A percentile compares a stretch with the other conserved stretches of the same genome.
Conservation (phyloP, 2,797 vertebrate genomes). For the Muscicapa comitata region DNA sequence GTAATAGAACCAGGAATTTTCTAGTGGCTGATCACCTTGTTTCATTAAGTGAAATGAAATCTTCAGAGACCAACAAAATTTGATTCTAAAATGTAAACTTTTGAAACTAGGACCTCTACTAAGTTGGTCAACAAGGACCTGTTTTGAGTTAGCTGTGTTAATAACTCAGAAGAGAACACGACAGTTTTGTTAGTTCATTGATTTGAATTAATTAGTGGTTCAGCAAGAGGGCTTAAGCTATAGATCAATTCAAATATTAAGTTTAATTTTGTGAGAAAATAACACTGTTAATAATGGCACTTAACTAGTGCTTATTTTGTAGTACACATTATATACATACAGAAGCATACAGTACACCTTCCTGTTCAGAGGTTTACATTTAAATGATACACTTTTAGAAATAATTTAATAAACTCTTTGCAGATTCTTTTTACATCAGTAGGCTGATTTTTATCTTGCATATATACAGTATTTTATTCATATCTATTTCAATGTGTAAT, state of each 20-base stretch:
- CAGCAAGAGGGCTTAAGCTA: constrained; percentile 67
- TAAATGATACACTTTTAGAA: constrained; percentile 48
- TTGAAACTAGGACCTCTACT: not conserved
- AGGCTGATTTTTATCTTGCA: constrained; percentile 56
- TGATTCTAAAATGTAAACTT: not conserved
- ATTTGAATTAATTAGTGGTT: constrained; percentile 68
- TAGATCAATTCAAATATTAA: constrained; percentile 73
- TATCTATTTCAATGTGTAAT: constrained; percentile 20
- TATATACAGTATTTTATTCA: constrained; percentile 55
- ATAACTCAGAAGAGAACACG: not conserved
- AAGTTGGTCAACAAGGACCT: not conserved
- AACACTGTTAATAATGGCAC: constrained; percentile 75
- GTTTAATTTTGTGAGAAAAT: constrained; percentile 78
- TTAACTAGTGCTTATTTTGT: constrained; percentile 70
- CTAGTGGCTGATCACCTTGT: not conserved
- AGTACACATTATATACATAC: constrained; percentile 74
- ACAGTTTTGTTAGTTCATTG: constrained; percentile 74
- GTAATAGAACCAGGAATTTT: not conserved
- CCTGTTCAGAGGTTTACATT: constrained; percentile 66
- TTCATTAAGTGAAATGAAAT: not conserved
- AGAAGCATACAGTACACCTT: constrained; percentile 46
- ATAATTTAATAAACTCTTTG: constrained; percentile 75
- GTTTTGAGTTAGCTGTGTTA: not conserved
- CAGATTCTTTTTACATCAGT: constrained; percentile 59
- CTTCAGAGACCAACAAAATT: not conserved